phyloP scores from a whole-genome alignment of 2,113 vertebrate species.

The Ploceus nigricollis region DNA sequence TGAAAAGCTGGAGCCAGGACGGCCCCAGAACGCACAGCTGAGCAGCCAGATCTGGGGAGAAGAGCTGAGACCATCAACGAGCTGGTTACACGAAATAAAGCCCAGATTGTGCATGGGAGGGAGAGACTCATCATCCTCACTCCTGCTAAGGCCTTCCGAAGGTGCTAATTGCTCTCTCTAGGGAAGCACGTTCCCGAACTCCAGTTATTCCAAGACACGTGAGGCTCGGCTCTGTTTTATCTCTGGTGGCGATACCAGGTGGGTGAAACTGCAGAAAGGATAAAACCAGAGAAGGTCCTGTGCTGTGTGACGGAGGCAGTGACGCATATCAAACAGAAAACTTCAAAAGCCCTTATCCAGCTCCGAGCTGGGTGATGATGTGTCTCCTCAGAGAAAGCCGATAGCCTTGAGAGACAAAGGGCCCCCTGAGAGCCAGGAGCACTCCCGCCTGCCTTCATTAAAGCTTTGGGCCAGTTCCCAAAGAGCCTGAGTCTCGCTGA shows the following conservation, averaged over 20 bases:
- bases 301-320: neutral
- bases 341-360: slow-evolving; percentile 56
- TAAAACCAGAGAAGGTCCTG: neutral
- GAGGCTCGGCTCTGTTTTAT: neutral
- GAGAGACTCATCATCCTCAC: neutral
- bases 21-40: neutral
- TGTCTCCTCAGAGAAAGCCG: neutral
- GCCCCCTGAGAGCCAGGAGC: neutral
- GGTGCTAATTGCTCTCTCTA: neutral
- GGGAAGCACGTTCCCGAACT: neutral
- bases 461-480: slow-evolving; percentile 9
- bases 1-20: fast-evolving
- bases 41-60: neutral
- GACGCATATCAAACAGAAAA: slow-evolving; percentile 25
- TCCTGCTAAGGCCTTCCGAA: neutral
- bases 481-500: neutral
- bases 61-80: neutral
- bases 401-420: slow-evolving; percentile 28
- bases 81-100: neutral
- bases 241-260: neutral
- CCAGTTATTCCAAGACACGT: neutral
- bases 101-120: neutral
- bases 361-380: slow-evolving; percentile 21
- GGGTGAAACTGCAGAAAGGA: neutral
- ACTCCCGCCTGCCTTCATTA: neutral